Percentiles rank a stretch among this genome's conserved stretches.
Conservation (phyloP, 1,140 invertebrate species). For the Aphaenogaster rudis region DNA sequence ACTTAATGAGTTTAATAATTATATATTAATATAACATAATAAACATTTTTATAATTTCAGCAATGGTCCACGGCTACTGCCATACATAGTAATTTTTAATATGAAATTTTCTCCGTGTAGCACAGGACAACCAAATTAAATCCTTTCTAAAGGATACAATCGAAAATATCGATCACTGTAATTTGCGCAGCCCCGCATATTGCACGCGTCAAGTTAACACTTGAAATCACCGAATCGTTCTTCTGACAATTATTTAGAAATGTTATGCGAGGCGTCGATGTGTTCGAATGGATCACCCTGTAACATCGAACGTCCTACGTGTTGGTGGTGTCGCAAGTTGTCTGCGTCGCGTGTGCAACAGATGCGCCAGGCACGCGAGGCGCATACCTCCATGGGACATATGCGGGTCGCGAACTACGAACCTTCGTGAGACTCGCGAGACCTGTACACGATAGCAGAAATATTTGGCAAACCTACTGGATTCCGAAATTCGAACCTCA, state of each 20-base stretch:
- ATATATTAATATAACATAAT: no score
- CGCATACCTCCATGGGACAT: conserved; percentile 76
- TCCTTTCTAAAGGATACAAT: not conserved
- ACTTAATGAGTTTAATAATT: no score
- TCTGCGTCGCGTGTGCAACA: conserved; percentile 83
- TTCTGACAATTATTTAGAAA: not conserved
- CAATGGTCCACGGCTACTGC: no score
- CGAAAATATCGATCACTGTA: not conserved
- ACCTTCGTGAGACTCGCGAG: conserved; percentile 65
- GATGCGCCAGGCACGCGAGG: conserved; percentile 85
- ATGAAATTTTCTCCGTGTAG: no score
- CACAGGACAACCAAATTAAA: no score
- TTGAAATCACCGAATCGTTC: conserved; percentile 7
- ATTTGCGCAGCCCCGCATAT: not conserved
- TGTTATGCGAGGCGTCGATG: not conserved
- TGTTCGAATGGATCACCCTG: conserved; percentile 50
- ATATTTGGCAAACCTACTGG: conserved; percentile 79
- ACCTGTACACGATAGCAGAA: conserved; percentile 67
- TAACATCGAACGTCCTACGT: conserved; percentile 39
- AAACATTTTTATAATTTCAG: no score
- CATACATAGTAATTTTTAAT: no score
- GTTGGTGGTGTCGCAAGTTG: conserved; percentile 68
- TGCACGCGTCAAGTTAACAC: not conserved
- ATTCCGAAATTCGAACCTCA: conserved; percentile 26
- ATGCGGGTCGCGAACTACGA: conserved; percentile 82